Percentiles rank a stretch among this genome's conserved stretches.
phyloP scores from a whole-genome alignment of 2,797 vertebrate genomes.

The Euphonia xanthogaster region DNA sequence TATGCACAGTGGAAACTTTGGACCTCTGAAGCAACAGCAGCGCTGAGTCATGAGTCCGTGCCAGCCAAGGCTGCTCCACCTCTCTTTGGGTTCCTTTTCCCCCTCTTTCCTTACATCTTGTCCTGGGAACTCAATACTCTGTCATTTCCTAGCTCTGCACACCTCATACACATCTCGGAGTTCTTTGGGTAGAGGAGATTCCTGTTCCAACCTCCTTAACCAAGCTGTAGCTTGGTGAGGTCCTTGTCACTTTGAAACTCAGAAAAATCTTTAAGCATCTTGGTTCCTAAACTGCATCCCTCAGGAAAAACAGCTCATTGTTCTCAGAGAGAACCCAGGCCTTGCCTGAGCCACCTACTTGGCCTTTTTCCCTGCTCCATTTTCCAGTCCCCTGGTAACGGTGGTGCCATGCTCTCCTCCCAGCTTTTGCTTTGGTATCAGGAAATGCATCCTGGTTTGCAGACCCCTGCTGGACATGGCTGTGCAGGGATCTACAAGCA shows the following conservation, averaged over 20 bases:
- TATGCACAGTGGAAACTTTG: not conserved
- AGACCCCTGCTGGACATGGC: not conserved
- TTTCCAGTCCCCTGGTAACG: not conserved
- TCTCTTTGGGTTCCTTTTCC: not conserved
- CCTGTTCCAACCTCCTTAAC: not conserved
- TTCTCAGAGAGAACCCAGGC: not conserved
- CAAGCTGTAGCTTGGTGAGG: not conserved
- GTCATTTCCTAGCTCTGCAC: not conserved
- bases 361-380: not conserved
- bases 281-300: not conserved
- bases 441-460: not conserved
- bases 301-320: fast-evolving
- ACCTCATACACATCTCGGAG: fast-evolving
- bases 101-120: fast-evolving
- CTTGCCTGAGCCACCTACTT: not conserved
- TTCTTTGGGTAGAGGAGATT: not conserved
- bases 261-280: not conserved
- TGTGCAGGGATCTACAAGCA: not conserved
- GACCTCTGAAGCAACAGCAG: not conserved
- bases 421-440: not conserved
- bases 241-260: not conserved
- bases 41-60: not conserved
- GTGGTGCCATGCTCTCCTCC: not conserved
- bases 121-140: not conserved
- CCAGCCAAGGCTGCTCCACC: not conserved